Percentiles rank a stretch among this genome's conserved stretches.
Conservation (phyloP, 2,888 invertebrate species). For the Patella pellucida region DNA sequence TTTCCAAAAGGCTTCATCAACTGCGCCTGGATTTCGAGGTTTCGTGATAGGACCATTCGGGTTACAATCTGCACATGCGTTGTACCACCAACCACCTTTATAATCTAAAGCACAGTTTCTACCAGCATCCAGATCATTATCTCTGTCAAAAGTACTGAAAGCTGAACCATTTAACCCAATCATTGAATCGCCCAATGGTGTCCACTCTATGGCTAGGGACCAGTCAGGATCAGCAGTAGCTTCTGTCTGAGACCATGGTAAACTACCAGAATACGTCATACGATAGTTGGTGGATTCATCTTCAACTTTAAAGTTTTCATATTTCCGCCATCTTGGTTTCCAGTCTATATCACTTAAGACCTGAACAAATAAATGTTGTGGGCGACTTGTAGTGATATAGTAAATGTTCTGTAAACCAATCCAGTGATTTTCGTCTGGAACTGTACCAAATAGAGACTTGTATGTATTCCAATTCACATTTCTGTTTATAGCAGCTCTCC, state of each 20-base stretch:
- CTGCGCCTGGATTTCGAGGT: no score
- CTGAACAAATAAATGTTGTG: constrained; percentile 7
- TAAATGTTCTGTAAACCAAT: constrained; percentile 26
- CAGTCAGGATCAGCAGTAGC: no score
- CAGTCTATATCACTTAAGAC: not conserved
- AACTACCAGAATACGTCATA: not conserved
- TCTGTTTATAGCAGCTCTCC: not conserved
- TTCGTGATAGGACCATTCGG: not conserved
- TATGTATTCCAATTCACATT: constrained; percentile 21
- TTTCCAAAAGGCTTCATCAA: no score
- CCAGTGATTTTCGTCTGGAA: not conserved
- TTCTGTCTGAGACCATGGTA: no score
- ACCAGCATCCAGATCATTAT: not conserved
- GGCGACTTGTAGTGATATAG: constrained; percentile 13
- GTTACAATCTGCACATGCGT: not conserved
- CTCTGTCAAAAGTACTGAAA: not conserved
- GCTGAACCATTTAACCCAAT: not conserved
- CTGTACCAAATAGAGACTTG: constrained; percentile 15
- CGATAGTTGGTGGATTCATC: not conserved
- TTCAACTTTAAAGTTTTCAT: not conserved
- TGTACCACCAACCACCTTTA: not conserved
- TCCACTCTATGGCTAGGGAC: not conserved
- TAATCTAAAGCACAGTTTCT: not conserved
- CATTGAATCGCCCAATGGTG: not conserved
- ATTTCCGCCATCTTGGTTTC: not conserved